phyloP scores from a whole-genome alignment of 2,113 vertebrate genomes.

The Pachyramphus minor region DNA sequence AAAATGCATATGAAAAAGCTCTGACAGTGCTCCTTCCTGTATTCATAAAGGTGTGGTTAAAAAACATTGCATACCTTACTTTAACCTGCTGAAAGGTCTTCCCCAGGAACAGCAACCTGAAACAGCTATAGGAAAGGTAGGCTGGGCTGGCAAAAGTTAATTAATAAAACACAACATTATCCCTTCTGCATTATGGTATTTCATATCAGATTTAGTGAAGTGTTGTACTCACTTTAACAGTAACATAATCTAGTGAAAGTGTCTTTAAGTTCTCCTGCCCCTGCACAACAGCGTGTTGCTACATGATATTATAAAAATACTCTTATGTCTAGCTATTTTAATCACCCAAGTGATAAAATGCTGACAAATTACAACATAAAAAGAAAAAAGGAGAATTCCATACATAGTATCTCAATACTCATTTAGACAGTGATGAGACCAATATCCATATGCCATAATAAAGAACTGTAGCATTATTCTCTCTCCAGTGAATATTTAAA shows the following conservation, averaged over 20 bases:
- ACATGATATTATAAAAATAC: neutral
- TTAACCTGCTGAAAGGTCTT: neutral
- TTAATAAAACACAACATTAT: neutral
- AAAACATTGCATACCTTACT: neutral
- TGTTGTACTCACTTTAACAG: neutral
- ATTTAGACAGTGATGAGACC: neutral
- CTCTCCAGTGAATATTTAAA: neutral
- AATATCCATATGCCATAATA: neutral
- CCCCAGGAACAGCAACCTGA: neutral
- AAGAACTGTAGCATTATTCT: neutral
- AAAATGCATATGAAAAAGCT: neutral
- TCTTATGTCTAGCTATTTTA: neutral
- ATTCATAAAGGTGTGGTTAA: conserved; percentile 12
- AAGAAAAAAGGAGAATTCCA: neutral
- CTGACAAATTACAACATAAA: neutral
- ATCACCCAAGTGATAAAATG: neutral
- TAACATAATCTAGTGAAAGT: neutral
- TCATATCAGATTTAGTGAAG: neutral
- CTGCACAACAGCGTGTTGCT: neutral
- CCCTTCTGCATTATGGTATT: neutral
- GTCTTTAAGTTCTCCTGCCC: neutral
- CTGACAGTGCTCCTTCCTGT: neutral
- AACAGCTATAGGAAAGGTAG: neutral
- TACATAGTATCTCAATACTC: neutral
- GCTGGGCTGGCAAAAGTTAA: neutral